Conservation (phyloP, 23 tunicate species). For the Trididemnum nubilum region DNA sequence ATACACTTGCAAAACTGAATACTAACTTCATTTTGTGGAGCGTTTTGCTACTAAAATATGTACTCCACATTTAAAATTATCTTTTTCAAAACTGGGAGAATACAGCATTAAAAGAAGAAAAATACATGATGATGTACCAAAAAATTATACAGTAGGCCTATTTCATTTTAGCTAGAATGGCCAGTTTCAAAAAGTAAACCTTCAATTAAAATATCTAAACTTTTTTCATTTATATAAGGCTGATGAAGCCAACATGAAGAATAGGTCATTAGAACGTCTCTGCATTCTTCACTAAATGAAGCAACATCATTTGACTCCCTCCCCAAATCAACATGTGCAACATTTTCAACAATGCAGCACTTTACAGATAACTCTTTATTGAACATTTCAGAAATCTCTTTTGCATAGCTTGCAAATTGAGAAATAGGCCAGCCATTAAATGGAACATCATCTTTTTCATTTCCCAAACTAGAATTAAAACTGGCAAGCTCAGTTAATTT, state of each 20-base stretch:
- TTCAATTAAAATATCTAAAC: constrained; percentile 24
- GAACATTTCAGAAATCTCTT: constrained; percentile 51
- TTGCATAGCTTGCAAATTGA: constrained; percentile 38
- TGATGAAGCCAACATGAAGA: constrained; percentile 83
- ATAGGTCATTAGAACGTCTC: constrained; percentile 62
- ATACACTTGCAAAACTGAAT: too few relatives aligned
- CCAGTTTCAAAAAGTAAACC: constrained; percentile 71
- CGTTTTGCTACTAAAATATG: too few relatives aligned
- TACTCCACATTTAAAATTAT: too few relatives aligned
- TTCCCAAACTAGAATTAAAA: constrained; percentile 15
- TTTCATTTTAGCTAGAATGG: constrained; percentile 22
- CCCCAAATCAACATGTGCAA: constrained; percentile 74
- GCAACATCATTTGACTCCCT: constrained; percentile 6
- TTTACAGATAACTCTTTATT: constrained; percentile 48
- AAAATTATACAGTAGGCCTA: too few relatives aligned
- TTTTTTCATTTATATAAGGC: constrained; percentile 64
- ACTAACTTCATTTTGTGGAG: too few relatives aligned
- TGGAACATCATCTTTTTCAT: constrained; percentile 6
- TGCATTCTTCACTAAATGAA: constrained; percentile 29
- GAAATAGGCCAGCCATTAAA: constrained; percentile 55
- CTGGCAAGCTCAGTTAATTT: constrained; percentile 12
- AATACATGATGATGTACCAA: too few relatives aligned
- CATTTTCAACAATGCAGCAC: constrained; percentile 64
- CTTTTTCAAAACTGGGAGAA: too few relatives aligned
- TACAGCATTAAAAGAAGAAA: too few relatives aligned